phyloP scores from a whole-genome alignment of 2,888 invertebrate species.

The Lasioglossum vierecki region DNA sequence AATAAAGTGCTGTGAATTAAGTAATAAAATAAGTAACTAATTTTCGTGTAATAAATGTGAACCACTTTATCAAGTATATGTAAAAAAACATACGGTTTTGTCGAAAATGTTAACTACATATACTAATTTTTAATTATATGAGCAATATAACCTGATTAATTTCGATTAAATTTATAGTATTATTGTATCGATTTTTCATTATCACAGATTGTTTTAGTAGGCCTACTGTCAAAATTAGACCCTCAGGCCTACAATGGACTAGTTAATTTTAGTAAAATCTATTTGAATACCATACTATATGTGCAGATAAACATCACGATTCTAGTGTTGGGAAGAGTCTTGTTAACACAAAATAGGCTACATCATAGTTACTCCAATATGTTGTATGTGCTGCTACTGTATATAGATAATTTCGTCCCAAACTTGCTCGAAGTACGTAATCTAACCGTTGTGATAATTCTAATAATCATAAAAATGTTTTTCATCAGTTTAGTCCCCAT shows the following conservation, averaged over 20 bases:
- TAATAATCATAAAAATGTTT: slow-evolving; percentile 67
- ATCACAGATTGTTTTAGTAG: slow-evolving; percentile 83
- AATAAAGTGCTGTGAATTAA: slow-evolving; percentile 9
- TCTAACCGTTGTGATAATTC: slow-evolving; percentile 87
- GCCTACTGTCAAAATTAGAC: slow-evolving; percentile 75
- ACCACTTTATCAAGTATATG: slow-evolving; percentile 44
- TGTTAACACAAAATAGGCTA: slow-evolving; percentile 87
- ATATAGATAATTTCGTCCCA: slow-evolving; percentile 86
- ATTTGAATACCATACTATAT: slow-evolving; percentile 63
- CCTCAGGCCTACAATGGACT: slow-evolving; percentile 76
- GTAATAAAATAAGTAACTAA: slow-evolving; percentile 13
- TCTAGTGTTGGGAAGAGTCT: slow-evolving; percentile 85
- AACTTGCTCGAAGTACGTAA: slow-evolving; percentile 86
- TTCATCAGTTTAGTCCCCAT: slow-evolving; percentile 9
- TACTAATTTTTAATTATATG: slow-evolving; percentile 62
- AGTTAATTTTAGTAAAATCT: slow-evolving; percentile 71
- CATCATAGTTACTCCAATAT: slow-evolving; percentile 88
- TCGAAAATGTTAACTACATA: slow-evolving; percentile 55
- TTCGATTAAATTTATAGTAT: slow-evolving; percentile 76
- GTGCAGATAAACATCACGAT: slow-evolving; percentile 81
- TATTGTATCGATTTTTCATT: slow-evolving; percentile 83
- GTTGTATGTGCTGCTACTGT: slow-evolving; percentile 87
- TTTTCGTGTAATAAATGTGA: slow-evolving; percentile 36
- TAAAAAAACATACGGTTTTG: slow-evolving; percentile 28
- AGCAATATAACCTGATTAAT: slow-evolving; percentile 67